A percentile compares a stretch with the other conserved stretches of the same genome.
These are phyloP conservation scores for Myotis vivesi DNA, from an alignment of 2,797 vertebrate genomes.

Conservation along the genomic window DNA sequence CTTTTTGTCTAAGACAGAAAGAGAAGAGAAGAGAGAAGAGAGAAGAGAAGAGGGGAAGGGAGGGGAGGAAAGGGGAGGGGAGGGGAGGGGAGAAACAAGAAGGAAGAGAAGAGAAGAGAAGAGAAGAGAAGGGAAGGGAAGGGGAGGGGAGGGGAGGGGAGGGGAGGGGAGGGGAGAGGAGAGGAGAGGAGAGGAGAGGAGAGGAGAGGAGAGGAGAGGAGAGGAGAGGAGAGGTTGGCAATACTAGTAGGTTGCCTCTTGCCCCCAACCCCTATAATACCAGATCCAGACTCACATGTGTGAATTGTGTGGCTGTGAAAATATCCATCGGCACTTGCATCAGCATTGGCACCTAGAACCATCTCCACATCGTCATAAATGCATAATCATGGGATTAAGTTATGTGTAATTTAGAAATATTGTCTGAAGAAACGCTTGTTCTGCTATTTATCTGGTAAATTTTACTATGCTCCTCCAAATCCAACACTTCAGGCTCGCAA, in stretches of 20 bases:
- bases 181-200: not conserved
- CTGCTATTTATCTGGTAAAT: not conserved
- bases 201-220: too few relatives aligned
- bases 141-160: too few relatives aligned
- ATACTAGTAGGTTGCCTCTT: too few relatives aligned
- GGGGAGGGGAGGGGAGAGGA: not conserved
- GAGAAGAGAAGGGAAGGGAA: too few relatives aligned
- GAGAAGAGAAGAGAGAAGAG: too few relatives aligned
- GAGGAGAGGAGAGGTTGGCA: not conserved
- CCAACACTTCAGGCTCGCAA: not conserved
- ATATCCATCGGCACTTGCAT: fast-evolving
- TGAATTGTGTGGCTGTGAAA: too few relatives aligned
- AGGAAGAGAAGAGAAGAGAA: not conserved
- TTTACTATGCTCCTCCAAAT: not conserved
- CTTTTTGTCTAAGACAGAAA: not conserved
- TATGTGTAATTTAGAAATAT: fast-evolving
- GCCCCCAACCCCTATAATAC: fast-evolving
- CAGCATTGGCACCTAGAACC: not conserved
- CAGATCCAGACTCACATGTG: fast-evolving
- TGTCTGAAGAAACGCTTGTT: not conserved
- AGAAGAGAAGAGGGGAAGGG: fast-evolving
- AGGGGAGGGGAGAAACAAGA: too few relatives aligned
- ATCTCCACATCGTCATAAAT: fast-evolving
- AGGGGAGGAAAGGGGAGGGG: fast-evolving
- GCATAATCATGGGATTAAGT: too few relatives aligned